Base-by-base conservation (phyloP, 2,888 invertebrate genomes). In the Sesia apiformis region DNA sequence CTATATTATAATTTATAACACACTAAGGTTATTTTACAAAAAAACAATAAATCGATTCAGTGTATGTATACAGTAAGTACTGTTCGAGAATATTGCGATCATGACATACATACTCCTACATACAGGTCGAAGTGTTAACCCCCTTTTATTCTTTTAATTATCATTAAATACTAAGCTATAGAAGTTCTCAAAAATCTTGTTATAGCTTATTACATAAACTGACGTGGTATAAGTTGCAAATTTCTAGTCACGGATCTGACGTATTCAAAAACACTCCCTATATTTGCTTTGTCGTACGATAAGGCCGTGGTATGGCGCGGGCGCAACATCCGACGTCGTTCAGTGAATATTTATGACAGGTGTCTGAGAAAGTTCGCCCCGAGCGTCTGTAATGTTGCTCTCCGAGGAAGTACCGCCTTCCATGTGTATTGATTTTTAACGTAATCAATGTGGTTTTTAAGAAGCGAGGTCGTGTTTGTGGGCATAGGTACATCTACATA, bases 281-380 rank as follows among this genome's bases (percentile, higher is more conserved):
- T 68, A 74, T 73, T 74, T 69, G 68, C 65, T 71, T 69, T 70
- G 66, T 66, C 61, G 58, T 65, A 38, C 40, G 38, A n/a, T 42
- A 43, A 43, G 51, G 39, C 23, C n/a, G 4, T n/a, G 8, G 40
- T 39, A 51, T 38, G 51, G 60, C 59, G 62, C 56, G 56, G 56
- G 23, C 60, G 65, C 59, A 59, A 57, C 64, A 60, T 58, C 58
- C 65, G 62, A 62, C 61, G 64, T 64, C 63, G 66, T 62, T 60
- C 55, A 58, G 72, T 74, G 71, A 72, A 74, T 78, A 78, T 74
- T 78, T 76, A 77, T 77, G 74, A 73, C 69, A 65, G 60, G 63
- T 49, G 43, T 57, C 63, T 69, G 81, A 74, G 80, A 80, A 81
- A 81, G 78, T 79, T 70, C 49, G 72, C 71, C 66, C 61, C 66